phyloP scores from a whole-genome alignment of 2,797 vertebrate genomes.

The Lophotriccus pileatus region DNA sequence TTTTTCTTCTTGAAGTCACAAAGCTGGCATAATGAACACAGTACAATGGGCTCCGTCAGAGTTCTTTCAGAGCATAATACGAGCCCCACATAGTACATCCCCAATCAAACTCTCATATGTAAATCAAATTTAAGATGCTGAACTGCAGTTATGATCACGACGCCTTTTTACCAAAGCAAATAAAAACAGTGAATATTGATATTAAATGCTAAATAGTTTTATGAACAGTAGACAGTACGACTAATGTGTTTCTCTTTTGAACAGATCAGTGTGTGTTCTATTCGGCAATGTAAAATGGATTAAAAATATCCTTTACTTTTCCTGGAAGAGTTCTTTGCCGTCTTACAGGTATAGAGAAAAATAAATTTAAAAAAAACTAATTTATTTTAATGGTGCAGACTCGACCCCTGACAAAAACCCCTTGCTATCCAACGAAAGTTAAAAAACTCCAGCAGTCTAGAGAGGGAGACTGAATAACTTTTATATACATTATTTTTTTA shows the following conservation, averaged over 20 bases:
- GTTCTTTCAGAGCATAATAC: conserved; percentile 45
- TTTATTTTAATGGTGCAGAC: not conserved
- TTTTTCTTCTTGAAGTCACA: conserved; percentile 63
- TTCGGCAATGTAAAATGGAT: not conserved
- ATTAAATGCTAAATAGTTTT: conserved; percentile 9
- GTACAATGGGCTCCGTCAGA: conserved; percentile 27
- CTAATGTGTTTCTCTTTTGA: not conserved
- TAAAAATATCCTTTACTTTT: not conserved
- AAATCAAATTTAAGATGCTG: conserved; percentile 55
- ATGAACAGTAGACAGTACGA: not conserved
- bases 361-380: not conserved
- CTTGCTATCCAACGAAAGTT: not conserved
- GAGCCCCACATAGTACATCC: conserved; percentile 6
- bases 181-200: conserved; percentile 15
- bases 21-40: conserved; percentile 52
- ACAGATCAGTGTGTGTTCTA: not conserved
- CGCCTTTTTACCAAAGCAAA: conserved; percentile 38
- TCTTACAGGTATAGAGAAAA: not conserved
- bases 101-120: conserved; percentile 19
- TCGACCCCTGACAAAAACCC: not conserved
- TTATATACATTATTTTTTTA: not conserved
- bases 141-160: not conserved
- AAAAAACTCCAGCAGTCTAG: not conserved
- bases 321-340: not conserved
- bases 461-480: not conserved